Conservation (phyloP, 2,888 invertebrate species). For the Dasysyrphus albostriatus region DNA sequence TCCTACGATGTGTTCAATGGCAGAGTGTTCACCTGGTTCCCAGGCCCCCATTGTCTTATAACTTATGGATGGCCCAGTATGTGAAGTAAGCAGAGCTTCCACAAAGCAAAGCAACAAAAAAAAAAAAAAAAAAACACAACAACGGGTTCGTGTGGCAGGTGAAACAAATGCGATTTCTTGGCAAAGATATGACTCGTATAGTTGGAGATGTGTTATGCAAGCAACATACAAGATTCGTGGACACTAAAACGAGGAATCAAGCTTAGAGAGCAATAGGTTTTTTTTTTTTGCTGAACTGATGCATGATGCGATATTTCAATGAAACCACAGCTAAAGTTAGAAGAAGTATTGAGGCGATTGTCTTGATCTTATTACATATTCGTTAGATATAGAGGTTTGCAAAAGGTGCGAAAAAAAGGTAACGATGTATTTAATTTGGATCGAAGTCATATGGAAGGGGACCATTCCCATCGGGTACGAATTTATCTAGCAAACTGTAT, state of each 20-base stretch:
- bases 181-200: constrained; percentile 57
- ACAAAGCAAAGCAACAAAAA: too few relatives aligned
- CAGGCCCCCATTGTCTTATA: constrained; percentile 65
- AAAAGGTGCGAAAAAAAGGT: not conserved
- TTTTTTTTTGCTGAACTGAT: not conserved
- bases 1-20: constrained; percentile 17
- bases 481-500: not conserved
- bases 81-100: constrained; percentile 26
- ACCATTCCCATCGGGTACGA: not conserved
- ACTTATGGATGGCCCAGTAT: constrained; percentile 47
- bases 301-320: constrained; percentile 16
- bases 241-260: constrained; percentile 10
- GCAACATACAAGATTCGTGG: constrained; percentile 56
- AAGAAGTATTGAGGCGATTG: constrained; percentile 13
- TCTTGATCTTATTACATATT: not conserved
- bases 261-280: constrained; percentile 53
- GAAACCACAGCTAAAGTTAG: not conserved
- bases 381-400: not conserved
- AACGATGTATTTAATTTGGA: not conserved
- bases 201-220: constrained; percentile 55
- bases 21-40: constrained; percentile 65
- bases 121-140: constrained; percentile 3
- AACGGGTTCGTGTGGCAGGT: constrained; percentile 56
- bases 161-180: constrained; percentile 66
- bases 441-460: not conserved